These are phyloP conservation scores for Melanocharis versteri DNA, from an alignment of 2,113 vertebrate species.

Conservation along the genomic window DNA sequence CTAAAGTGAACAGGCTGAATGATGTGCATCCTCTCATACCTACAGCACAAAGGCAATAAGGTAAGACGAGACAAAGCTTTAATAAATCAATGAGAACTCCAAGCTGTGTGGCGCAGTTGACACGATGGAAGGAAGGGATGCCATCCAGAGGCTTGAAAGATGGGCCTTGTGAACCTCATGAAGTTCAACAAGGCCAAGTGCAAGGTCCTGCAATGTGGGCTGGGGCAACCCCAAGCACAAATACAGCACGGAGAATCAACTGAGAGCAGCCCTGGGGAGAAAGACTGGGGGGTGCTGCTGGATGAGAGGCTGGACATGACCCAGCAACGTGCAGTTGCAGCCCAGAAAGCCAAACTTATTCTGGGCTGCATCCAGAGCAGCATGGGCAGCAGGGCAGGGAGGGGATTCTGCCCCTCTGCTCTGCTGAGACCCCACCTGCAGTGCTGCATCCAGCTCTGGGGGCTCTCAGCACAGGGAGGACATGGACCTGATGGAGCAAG, in stretches of 20 bases:
- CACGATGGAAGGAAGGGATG: background rate
- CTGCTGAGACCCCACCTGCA: background rate
- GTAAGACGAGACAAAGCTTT: background rate
- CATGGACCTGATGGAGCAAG: fast-evolving
- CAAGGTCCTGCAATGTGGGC: background rate
- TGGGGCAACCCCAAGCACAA: background rate
- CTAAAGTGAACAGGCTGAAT: background rate
- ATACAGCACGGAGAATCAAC: background rate
- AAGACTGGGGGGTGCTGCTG: background rate
- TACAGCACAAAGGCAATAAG: background rate
- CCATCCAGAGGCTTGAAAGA: background rate
- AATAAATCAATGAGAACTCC: background rate
- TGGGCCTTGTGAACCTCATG: background rate
- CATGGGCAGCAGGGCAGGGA: background rate
- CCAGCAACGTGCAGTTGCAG: background rate
- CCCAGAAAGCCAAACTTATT: fast-evolving
- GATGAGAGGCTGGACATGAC: background rate
- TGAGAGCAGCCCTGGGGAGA: background rate
- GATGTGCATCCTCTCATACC: background rate
- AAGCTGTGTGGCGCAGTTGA: background rate
- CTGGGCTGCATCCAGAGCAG: background rate
- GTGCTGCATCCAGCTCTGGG: background rate
- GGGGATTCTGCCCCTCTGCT: background rate
- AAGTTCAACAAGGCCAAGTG: background rate
- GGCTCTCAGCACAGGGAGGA: background rate